These are phyloP conservation scores for Micrastur ruficollis DNA, from an alignment of 2,797 vertebrate genomes.

Conservation along the genomic window DNA sequence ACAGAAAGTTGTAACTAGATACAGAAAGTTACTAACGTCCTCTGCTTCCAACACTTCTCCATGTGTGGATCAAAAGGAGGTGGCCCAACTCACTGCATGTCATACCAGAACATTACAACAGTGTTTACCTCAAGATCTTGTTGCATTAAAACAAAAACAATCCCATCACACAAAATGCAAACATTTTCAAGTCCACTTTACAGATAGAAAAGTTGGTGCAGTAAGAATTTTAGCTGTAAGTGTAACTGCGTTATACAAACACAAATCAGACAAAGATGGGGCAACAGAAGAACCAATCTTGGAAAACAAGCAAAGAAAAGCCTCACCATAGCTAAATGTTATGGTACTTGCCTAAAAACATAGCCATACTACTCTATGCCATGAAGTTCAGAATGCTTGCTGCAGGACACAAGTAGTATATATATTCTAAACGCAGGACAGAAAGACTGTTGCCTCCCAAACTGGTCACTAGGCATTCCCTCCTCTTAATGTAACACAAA, in stretches of 20 bases:
- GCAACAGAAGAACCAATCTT: neutral
- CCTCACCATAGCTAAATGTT: neutral
- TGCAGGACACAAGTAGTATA: neutral
- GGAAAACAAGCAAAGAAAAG: neutral
- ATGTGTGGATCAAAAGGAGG: neutral
- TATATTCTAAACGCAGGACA: neutral
- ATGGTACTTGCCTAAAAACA: neutral
- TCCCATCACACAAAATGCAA: neutral
- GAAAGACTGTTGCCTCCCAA: neutral
- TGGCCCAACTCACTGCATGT: accelerated
- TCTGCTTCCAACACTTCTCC: neutral
- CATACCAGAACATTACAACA: neutral
- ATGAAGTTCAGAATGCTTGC: neutral
- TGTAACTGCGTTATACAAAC: neutral
- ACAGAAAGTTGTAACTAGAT: neutral
- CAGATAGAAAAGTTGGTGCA: neutral
- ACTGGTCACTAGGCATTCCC: neutral
- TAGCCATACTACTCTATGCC: neutral
- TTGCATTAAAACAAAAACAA: neutral
- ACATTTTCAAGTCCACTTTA: neutral
- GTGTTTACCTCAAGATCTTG: neutral
- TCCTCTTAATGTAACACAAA: neutral
- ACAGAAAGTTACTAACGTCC: neutral
- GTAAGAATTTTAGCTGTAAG: neutral
- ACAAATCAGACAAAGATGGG: neutral